phyloP scores from a whole-genome alignment of 2,888 invertebrate genomes.

The Tenthredo scrophulariae region DNA sequence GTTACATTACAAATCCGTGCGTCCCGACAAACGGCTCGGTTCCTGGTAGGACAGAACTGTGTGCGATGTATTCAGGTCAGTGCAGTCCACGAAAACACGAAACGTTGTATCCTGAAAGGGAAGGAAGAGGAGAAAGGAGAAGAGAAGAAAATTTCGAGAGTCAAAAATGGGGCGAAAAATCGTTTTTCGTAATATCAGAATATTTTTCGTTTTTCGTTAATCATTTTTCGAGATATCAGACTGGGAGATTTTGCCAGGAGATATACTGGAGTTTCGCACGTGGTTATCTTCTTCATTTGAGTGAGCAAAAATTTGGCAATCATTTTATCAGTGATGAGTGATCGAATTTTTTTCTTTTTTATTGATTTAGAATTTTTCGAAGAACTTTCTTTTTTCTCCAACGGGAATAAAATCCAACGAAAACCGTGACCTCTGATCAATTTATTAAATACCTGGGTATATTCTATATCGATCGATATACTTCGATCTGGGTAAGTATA shows the following conservation, averaged over 20 bases:
- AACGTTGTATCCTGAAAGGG: background rate
- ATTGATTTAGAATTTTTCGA: too few species aligned
- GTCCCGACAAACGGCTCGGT: constrained; percentile 72
- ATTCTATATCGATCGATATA: background rate
- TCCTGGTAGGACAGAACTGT: constrained; percentile 16
- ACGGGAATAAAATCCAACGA: too few species aligned
- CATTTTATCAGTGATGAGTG: too few species aligned
- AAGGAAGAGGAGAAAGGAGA: background rate
- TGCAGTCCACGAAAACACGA: constrained; percentile 21
- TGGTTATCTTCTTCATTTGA: background rate
- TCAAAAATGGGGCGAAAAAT: background rate
- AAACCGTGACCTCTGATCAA: too few species aligned
- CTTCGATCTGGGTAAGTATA: background rate
- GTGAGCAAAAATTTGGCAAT: background rate
- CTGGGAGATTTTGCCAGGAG: background rate
- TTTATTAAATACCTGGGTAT: background rate
- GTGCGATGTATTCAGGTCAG: constrained; percentile 35
- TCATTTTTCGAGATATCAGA: background rate
- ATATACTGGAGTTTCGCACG: background rate
- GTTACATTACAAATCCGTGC: constrained; percentile 78
- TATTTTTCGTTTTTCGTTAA: too few species aligned
- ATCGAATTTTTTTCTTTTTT: too few species aligned
- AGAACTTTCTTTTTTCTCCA: too few species aligned
- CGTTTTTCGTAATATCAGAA: background rate
- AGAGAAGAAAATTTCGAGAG: background rate